phyloP scores from a whole-genome alignment of 2,113 vertebrate species.

The Bagarius yarrelli region DNA sequence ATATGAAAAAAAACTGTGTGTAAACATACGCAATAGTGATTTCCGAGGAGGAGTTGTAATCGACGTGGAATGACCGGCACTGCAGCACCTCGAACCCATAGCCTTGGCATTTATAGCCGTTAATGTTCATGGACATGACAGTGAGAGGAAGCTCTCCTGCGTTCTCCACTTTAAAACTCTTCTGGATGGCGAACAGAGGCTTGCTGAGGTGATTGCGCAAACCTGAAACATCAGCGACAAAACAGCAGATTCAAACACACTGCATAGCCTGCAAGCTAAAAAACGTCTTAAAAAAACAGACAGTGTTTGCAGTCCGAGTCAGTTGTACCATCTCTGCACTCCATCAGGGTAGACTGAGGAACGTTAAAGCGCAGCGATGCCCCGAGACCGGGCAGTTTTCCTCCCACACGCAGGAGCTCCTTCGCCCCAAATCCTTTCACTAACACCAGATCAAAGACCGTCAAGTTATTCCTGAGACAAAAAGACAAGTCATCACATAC shows the following conservation, averaged over 20 bases:
- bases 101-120: slow-evolving; percentile 92
- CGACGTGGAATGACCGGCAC: slow-evolving; percentile 83
- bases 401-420: slow-evolving; percentile 89
- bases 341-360: slow-evolving; percentile 94
- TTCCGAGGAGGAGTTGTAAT: slow-evolving; percentile 86
- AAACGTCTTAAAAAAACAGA: neutral
- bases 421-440: slow-evolving; percentile 89
- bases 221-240: slow-evolving; percentile 65
- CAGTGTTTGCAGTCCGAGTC: too few species aligned
- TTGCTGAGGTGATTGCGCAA: slow-evolving; percentile 80
- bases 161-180: slow-evolving; percentile 96
- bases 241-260: neutral
- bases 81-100: slow-evolving; percentile 95
- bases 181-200: slow-evolving; percentile 85
- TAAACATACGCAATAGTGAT: slow-evolving; percentile 90
- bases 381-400: slow-evolving; percentile 84
- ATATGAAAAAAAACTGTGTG: too few species aligned
- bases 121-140: slow-evolving; percentile 93
- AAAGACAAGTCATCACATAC: neutral
- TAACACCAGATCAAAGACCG: slow-evolving; percentile 82
- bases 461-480: slow-evolving; percentile 91
- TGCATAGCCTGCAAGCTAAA: neutral
- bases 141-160: slow-evolving; percentile 90
- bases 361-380: slow-evolving; percentile 94
- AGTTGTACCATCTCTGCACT: slow-evolving; percentile 88